Evolutionary conservation across 2,113 vertebrate genomes (phyloP).

Genomic region (Pedionomus torquatus): DNA sequence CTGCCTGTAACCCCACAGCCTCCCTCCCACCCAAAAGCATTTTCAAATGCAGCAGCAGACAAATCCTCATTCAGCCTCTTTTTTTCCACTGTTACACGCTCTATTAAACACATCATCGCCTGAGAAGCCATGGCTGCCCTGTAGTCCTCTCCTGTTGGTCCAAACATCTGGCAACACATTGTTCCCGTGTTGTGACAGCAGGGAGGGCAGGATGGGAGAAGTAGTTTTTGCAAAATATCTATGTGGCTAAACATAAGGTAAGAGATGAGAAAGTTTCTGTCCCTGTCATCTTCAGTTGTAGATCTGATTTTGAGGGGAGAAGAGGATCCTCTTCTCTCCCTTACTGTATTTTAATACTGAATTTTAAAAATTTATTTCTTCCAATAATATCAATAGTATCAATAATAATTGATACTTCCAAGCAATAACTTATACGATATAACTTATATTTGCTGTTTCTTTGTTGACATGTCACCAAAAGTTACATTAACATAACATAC

Average conservation of each 20-base stretch:
- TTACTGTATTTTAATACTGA: too few species aligned
- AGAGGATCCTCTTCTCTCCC: neutral
- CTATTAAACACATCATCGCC: neutral
- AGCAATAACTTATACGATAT: neutral
- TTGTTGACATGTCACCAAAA: neutral
- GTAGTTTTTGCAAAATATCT: neutral
- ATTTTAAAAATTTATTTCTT: too few species aligned
- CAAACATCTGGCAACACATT: rapidly evolving
- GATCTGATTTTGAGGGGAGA: neutral
- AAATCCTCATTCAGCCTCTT: neutral
- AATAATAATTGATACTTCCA: neutral
- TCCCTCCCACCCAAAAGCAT: rapidly evolving
- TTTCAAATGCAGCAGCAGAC: neutral
- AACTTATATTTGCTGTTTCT: neutral
- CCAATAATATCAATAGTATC: too few species aligned
- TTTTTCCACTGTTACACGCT: neutral
- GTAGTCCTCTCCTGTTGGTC: neutral
- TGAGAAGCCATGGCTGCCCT: neutral
- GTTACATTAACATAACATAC: neutral
- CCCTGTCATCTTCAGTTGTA: neutral
- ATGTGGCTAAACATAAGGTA: neutral
- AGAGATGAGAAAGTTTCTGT: neutral
- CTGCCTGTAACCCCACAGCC: neutral
- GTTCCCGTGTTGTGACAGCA: rapidly evolving
- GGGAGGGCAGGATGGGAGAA: neutral